Evolutionary conservation across 2,888 invertebrate genomes (phyloP), one percentile per base, ranked within the genome.

Genomic region (Heliconius aoede): DNA sequence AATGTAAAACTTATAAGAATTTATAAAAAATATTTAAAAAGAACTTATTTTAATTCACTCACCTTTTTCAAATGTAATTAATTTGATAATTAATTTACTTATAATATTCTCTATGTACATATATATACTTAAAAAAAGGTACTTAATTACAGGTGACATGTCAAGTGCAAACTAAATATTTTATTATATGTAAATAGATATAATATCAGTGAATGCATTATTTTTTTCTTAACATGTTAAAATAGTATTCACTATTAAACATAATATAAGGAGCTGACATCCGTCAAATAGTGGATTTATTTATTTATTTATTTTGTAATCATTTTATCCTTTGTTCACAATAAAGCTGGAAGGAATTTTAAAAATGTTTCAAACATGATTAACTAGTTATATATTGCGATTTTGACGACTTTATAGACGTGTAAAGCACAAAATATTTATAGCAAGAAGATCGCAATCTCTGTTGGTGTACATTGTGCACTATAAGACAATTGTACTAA

Each of bases 401-500:
- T 64, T 24, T 13, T 11, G n/a, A 36, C 3, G n/a, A n/a, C 32
- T 30, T 32, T 18, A 8, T 30, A 21, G 21, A 68, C 46, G 46
- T 67, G 30, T 30, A 69, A 69, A 55, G 55, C 30, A 11, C 51
- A 18, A n/a, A 51, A 24, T 9, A 69, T 28, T n/a, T 69, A 13
- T 3, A 15, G n/a, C 21, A 13, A 30, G 21, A 51, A 4, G 69
- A 51, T n/a, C 15, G 55, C n/a, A 69, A n/a, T 8, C 4, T 69
- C 28, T 8, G 13, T 55, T n/a, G 5, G n/a, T 55, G 30, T 69
- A 55, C 8, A 55, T 69, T 60, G 9, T 55, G 7, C 21, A 55
- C 21, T 21, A 26, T 69, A 69, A n/a, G 26, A 36, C 26, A 76
- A 76, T 68, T 28, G 40, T 46, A 26, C 60, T 36, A 46, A 62